Percentiles rank a stretch among this genome's conserved stretches.
Conservation (phyloP, 2,113 vertebrate genomes). For the Patagioenas fasciata region DNA sequence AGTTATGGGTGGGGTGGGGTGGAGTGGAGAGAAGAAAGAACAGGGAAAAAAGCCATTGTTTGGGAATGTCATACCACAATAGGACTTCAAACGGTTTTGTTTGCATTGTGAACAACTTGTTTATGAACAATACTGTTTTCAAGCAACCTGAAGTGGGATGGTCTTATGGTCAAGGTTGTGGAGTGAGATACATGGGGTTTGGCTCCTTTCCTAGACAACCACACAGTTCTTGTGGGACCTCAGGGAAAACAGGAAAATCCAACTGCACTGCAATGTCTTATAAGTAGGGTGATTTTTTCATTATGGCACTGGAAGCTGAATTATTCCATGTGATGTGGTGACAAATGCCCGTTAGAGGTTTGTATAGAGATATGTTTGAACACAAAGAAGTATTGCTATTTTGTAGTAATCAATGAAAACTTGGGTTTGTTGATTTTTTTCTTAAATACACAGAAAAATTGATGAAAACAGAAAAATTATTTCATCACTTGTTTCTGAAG, state of each 20-base stretch:
- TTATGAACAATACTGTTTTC: background rate
- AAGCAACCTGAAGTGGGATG: background rate
- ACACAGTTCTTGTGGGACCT: accelerated
- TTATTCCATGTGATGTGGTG: background rate
- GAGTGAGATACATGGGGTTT: background rate
- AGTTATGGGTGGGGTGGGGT: conserved; percentile 23
- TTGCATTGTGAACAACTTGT: background rate
- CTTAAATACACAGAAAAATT: background rate
- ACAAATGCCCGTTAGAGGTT: background rate
- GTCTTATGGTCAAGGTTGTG: background rate
- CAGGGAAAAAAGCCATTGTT: conserved; percentile 32
- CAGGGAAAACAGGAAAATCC: background rate
- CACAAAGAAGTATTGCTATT: background rate
- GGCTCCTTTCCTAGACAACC: background rate
- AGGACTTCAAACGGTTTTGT: background rate
- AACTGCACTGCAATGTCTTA: background rate
- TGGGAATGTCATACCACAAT: background rate
- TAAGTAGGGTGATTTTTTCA: background rate
- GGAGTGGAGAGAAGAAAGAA: background rate
- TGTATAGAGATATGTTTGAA: background rate
- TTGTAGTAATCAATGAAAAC: background rate
- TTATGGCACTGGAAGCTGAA: background rate
- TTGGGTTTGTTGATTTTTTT: background rate
- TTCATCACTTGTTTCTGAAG: background rate
- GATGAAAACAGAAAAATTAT: background rate